Evolutionary conservation across 2,113 vertebrate species (phyloP).

Genomic region (Elgaria multicarinata): DNA sequence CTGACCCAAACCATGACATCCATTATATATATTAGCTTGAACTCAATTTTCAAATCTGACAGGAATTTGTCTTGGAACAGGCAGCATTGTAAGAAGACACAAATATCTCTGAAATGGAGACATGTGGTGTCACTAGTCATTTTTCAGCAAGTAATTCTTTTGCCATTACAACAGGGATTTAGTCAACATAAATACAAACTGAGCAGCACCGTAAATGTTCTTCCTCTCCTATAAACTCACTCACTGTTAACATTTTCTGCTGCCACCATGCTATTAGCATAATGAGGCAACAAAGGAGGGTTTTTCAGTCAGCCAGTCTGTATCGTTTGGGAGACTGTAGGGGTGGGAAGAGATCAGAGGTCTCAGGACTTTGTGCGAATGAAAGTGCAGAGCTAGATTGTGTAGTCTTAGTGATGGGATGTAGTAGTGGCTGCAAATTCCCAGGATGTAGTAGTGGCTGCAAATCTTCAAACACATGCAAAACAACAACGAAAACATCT

Average conservation of each 20-base stretch:
- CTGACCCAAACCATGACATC: neutral
- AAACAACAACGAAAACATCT: neutral
- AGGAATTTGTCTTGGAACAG: conserved; percentile 14
- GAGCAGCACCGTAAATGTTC: neutral
- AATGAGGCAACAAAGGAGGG: neutral
- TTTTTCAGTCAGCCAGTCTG: neutral
- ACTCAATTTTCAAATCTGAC: conserved; percentile 1
- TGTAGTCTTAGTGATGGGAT: neutral
- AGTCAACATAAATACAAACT: neutral
- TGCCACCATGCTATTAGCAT: neutral
- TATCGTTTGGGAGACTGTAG: neutral
- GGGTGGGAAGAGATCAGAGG: neutral
- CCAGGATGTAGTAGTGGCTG: neutral
- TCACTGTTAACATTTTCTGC: neutral
- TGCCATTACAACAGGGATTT: neutral
- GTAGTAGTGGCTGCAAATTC: neutral
- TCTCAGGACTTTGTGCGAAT: neutral
- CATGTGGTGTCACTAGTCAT: conserved; percentile 34
- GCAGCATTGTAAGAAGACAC: neutral
- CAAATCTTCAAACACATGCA: neutral
- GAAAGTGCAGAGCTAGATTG: neutral
- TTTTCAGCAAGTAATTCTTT: neutral
- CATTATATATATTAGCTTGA: neutral
- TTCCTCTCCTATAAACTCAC: neutral
- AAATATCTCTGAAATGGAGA: conserved; percentile 40